A percentile compares a stretch with the other conserved stretches of the same genome.
phyloP scores from a whole-genome alignment of 2,888 invertebrate genomes.

The Drosophila acutilabella region DNA sequence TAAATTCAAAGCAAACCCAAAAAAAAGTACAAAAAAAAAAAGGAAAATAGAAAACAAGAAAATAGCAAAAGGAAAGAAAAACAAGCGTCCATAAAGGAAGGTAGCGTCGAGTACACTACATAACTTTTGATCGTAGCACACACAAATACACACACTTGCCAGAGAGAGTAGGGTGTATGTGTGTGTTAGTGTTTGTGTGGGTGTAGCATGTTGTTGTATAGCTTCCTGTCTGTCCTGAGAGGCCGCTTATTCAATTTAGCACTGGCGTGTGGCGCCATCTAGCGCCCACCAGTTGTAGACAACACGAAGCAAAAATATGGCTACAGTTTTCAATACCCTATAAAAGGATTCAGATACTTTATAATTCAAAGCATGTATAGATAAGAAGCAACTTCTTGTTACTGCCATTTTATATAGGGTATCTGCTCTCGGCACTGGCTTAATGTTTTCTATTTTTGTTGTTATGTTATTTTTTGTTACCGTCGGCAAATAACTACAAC shows the following conservation, averaged over 20 bases:
- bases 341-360: neutral
- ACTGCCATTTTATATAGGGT: constrained; percentile 5
- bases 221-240: constrained; percentile 68
- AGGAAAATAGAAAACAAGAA: constrained; percentile 23
- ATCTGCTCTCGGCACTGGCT: constrained; percentile 3
- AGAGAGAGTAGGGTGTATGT: neutral
- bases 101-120: constrained; percentile 73
- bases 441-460: constrained; percentile 14
- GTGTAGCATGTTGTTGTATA: constrained; percentile 54
- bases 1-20: constrained; percentile 77
- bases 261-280: constrained; percentile 76
- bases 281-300: constrained; percentile 60
- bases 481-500: constrained; percentile 69
- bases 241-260: constrained; percentile 75
- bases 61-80: constrained; percentile 48
- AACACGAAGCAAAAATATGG: constrained; percentile 29
- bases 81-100: constrained; percentile 67
- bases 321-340: constrained; percentile 34
- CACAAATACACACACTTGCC: neutral
- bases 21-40: constrained; percentile 41
- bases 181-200: constrained; percentile 20
- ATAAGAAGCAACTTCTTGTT: neutral
- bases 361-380: neutral
- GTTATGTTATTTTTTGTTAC: constrained; percentile 38
- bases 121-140: constrained; percentile 60